Evolutionary conservation across 2,888 invertebrate genomes (phyloP).

Genomic region (Drosophila pegasa): DNA sequence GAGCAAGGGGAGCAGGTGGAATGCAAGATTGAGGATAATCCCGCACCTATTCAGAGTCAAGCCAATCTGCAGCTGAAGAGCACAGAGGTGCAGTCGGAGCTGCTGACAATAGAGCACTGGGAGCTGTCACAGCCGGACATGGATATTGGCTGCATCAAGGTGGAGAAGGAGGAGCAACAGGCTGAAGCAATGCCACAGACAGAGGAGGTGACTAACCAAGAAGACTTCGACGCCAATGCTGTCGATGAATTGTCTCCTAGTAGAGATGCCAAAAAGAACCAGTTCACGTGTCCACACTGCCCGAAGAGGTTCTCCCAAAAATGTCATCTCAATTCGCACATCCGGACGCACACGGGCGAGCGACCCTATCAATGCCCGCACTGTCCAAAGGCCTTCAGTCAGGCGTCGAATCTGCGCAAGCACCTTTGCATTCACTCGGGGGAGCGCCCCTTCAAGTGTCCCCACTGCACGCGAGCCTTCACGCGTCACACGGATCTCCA

Average conservation of each 20-base stretch:
- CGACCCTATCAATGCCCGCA: constrained; percentile 33
- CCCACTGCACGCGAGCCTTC: constrained; percentile 37
- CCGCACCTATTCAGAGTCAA: neutral
- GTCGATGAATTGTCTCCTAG: neutral
- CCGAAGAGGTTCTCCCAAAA: constrained; percentile 30
- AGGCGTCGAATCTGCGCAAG: constrained; percentile 44
- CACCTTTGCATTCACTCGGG: constrained; percentile 45
- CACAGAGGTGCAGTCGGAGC: constrained; percentile 19
- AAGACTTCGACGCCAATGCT: neutral
- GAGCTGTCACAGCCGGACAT: constrained; percentile 16
- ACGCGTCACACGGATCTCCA: constrained; percentile 43
- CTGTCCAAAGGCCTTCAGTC: constrained; percentile 39
- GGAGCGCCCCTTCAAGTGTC: constrained; percentile 49
- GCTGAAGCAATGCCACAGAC: neutral
- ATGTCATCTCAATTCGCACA: constrained; percentile 38
- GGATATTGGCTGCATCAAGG: constrained; percentile 37
- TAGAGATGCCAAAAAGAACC: constrained; percentile 11
- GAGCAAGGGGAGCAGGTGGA: neutral
- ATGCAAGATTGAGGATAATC: neutral
- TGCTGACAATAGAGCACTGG: constrained; percentile 40
- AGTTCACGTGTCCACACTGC: constrained; percentile 35
- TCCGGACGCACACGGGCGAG: constrained; percentile 47
- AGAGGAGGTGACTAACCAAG: neutral
- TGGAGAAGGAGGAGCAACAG: constrained; percentile 10
- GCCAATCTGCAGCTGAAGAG: neutral